Conservation (phyloP, 2,797 vertebrate species). For the Pogoniulus pusillus region DNA sequence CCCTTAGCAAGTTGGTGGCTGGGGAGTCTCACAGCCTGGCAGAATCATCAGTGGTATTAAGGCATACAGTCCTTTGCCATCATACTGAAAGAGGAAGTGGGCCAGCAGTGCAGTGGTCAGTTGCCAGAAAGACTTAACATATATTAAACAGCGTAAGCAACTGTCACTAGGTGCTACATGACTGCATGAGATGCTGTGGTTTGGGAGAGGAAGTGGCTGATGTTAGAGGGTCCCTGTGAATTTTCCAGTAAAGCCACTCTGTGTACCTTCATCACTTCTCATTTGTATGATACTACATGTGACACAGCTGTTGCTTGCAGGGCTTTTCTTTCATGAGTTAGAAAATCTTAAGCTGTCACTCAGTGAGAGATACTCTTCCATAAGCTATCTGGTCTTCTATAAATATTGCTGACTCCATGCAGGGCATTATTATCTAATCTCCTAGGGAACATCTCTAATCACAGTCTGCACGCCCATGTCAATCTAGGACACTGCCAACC, state of each 20-base stretch:
- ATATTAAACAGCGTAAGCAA: neutral
- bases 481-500: conserved; percentile 38
- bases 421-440: conserved; percentile 42
- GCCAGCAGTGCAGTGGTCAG: neutral
- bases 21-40: neutral
- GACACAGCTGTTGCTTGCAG: neutral
- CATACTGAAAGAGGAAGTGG: neutral
- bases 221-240: neutral
- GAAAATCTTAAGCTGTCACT: conserved; percentile 12
- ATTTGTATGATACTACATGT: neutral
- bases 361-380: neutral
- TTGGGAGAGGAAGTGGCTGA: neutral
- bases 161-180: neutral
- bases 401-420: conserved; percentile 36
- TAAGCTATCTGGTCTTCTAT: conserved; percentile 50
- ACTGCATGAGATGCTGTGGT: neutral
- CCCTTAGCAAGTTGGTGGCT: neutral
- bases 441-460: conserved; percentile 49
- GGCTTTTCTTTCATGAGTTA: conserved; percentile 25
- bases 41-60: fast-evolving
- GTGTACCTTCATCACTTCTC: neutral
- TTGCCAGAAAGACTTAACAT: neutral
- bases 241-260: neutral
- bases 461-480: conserved; percentile 8
- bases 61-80: neutral